A percentile compares a stretch with the other conserved stretches of the same genome.
Evolutionary conservation across 1,140 invertebrate genomes (phyloP).

Genomic region (Chironomus tepperi): DNA sequence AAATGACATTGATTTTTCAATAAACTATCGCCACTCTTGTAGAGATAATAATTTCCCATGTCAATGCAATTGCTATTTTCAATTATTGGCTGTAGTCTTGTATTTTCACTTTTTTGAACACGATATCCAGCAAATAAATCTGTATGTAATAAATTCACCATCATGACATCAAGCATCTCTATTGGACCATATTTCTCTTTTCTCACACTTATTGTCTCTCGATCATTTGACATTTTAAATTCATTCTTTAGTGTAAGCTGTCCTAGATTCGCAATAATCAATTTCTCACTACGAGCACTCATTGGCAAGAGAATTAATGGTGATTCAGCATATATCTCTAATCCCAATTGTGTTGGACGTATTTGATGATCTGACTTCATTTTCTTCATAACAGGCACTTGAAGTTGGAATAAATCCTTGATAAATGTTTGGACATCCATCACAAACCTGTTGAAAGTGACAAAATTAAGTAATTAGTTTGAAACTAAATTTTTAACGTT

Average conservation of each 20-base stretch:
- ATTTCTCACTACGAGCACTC: constrained; percentile 64
- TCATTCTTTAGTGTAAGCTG: constrained; percentile 69
- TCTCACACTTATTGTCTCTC: constrained; percentile 47
- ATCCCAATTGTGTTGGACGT: constrained; percentile 33
- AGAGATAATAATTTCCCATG: constrained; percentile 39
- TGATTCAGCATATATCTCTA: constrained; percentile 46
- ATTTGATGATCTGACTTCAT: constrained; percentile 32
- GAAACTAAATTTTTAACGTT: no score
- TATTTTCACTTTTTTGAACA: constrained; percentile 28
- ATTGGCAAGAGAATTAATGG: constrained; percentile 83
- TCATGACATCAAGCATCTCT: constrained; percentile 66
- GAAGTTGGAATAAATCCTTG: constrained; percentile 74
- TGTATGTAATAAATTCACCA: constrained; percentile 69
- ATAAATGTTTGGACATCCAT: constrained; percentile 80
- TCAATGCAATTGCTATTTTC: constrained; percentile 27
- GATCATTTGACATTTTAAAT: constrained; percentile 53
- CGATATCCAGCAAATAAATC: constrained; percentile 63
- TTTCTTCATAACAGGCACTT: constrained; percentile 45
- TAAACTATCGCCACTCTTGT: constrained; percentile 51
- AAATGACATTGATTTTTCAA: constrained; percentile 73
- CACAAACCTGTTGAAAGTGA: constrained; percentile 58
- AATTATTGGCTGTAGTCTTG: neutral
- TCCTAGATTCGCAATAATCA: constrained; percentile 75
- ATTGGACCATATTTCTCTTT: constrained; percentile 31
- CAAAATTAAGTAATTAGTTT: no score